Percentiles rank a stretch among this genome's conserved stretches.
Evolutionary conservation across 1,140 invertebrate genomes (phyloP).

Genomic region (Drosophila aff.): DNA sequence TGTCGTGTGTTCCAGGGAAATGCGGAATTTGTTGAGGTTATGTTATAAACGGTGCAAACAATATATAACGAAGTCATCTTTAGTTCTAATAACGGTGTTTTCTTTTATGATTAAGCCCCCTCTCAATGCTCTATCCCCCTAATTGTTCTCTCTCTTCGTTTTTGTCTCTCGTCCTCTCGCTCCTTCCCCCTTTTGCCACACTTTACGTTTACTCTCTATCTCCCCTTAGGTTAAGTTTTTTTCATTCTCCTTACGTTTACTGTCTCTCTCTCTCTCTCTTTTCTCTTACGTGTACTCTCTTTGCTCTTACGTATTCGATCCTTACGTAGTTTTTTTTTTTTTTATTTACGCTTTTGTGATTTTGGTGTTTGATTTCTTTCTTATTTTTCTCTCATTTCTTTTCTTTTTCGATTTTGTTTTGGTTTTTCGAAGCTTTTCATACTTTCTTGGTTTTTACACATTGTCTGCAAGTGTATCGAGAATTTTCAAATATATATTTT

Average conservation of each 20-base stretch:
- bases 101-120: background rate
- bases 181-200: constrained; percentile 3
- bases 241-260: background rate
- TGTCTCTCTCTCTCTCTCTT: constrained; percentile 8
- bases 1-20: constrained; percentile 21
- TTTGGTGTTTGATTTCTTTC: constrained; percentile 19
- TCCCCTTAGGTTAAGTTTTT: constrained; percentile 17
- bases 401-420: background rate
- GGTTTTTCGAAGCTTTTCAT: constrained; percentile 37
- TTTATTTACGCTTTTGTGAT: constrained; percentile 30
- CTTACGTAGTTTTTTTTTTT: constrained; percentile 30
- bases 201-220: background rate
- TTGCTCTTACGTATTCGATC: constrained; percentile 22
- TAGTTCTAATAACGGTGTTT: background rate
- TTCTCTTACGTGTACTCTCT: constrained; percentile 7
- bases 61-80: constrained; percentile 13
- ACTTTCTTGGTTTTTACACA: constrained; percentile 81
- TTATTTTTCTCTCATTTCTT: constrained; percentile 15
- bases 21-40: constrained; percentile 7
- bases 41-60: constrained; percentile 11
- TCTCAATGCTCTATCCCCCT: background rate
- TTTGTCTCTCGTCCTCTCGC: background rate
- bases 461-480: constrained; percentile 85
- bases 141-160: background rate
- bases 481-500: constrained; percentile 52